A percentile compares a stretch with the other conserved stretches of the same genome.
phyloP scores from a whole-genome alignment of 2,797 vertebrate species.

The Eleutherodactylus coqui region DNA sequence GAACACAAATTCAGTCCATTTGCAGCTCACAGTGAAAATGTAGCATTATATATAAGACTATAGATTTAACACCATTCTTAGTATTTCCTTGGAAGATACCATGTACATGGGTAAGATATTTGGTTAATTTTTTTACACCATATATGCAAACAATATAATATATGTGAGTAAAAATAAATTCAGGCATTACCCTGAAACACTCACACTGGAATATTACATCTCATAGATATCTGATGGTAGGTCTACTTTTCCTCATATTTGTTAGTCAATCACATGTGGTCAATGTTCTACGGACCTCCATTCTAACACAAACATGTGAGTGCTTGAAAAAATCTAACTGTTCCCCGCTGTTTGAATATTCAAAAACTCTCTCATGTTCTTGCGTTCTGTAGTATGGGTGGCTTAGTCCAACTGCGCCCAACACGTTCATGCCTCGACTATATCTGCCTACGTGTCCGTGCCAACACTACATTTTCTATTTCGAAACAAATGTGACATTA shows the following conservation, averaged over 20 bases:
- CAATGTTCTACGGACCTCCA: background rate
- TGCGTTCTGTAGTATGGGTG: background rate
- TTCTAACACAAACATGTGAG: background rate
- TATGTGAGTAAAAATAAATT: background rate
- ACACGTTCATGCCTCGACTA: background rate
- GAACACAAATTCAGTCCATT: no score
- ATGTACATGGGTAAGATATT: background rate
- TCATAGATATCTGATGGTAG: background rate
- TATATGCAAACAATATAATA: background rate
- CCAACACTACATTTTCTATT: background rate
- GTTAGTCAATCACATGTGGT: background rate
- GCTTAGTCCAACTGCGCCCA: background rate
- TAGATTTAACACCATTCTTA: no score
- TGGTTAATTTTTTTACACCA: background rate
- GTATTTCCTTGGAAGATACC: no score
- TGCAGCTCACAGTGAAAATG: no score
- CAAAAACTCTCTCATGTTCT: background rate
- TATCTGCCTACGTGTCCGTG: background rate
- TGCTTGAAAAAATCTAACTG: background rate
- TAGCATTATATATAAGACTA: no score
- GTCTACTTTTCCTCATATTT: background rate
- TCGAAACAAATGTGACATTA: slow-evolving; percentile 20
- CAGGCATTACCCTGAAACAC: background rate
- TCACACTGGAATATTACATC: background rate
- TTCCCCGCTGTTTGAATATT: background rate